These are phyloP conservation scores for Plestiodon gilberti DNA, from an alignment of 2,113 vertebrate species.

Conservation along the genomic window DNA sequence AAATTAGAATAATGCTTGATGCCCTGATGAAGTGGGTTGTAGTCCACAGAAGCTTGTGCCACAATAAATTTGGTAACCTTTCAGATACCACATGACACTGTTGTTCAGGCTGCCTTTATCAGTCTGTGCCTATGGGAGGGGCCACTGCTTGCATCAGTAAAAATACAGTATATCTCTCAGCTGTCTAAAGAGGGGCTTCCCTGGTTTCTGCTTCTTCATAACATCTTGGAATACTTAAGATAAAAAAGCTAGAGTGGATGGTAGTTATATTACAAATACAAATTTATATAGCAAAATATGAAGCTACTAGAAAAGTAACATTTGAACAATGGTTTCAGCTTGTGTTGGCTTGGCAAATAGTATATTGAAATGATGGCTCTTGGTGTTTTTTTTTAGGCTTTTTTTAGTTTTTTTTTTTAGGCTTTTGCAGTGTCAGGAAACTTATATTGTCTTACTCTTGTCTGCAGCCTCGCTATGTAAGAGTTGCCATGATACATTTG, in stretches of 20 bases:
- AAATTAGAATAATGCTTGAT: too few species aligned
- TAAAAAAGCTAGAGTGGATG: not conserved
- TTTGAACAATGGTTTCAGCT: not conserved
- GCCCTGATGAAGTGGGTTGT: too few species aligned
- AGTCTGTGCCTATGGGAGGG: not conserved
- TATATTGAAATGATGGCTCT: not conserved
- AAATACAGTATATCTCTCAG: not conserved
- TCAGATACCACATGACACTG: too few species aligned
- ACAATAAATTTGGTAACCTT: too few species aligned
- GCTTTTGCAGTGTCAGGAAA: not conserved
- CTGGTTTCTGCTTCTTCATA: not conserved
- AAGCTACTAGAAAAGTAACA: not conserved
- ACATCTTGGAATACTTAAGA: not conserved
- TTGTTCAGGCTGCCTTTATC: not conserved
- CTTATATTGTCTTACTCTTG: not conserved
- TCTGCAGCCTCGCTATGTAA: not conserved
- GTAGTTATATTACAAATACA: not conserved
- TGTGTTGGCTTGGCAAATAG: not conserved
- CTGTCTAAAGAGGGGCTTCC: not conserved
- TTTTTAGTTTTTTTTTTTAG: accelerated
- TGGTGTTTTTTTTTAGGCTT: not conserved
- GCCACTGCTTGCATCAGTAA: not conserved
- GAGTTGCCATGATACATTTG: slow-evolving; percentile 54
- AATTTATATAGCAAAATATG: not conserved
- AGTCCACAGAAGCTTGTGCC: too few species aligned